Evolutionary conservation across 2,113 vertebrate species (phyloP), one percentile per base, ranked within the genome.

Genomic region (Perca fluviatilis): DNA sequence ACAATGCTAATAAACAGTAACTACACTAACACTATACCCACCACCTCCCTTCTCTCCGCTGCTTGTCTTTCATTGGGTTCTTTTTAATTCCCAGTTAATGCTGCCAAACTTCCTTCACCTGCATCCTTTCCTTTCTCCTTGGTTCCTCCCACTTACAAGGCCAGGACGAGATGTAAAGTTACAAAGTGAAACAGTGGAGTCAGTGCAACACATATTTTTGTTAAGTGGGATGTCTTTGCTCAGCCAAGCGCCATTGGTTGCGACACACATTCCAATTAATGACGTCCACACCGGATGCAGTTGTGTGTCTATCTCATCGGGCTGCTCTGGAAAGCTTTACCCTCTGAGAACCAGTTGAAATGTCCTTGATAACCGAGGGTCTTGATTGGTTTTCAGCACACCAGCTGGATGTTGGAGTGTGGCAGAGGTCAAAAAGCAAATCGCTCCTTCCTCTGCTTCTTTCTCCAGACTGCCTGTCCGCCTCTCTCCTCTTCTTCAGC

Each of bases 401-500:
- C 47, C 49, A 67, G 50, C 49, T 66, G 78, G 27, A 87, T 65
- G 74, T 68, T 54, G 19, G 25, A 58, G 78, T 62, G 65, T 43
- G 47, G 56, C 6, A 16, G 19, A 70, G 18, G 67, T 47, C 36
- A 82, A 68, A 60, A 85, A 53, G 30, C 21, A 69, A 47, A 63
- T 30, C 72, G 72, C 49, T 73, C 10, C 40, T 36, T 65, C 67
- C 43, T 82, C 60, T 33, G 27, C 56, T 77, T 67, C 68, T 76
- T 51, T 62, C 8, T 68, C 46, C 74, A 79, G 57, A 65, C 77
- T 63, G 49, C 14, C 71, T 77, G 61, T 30, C 56, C 81, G 74
- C 75, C 68, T 74, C 43, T 61, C 53, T 81, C 25, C 82, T 80
- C 83, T 84, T 86, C 75, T 67, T 76, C 70, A 67, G 27, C 15